Conservation (phyloP, 2,113 vertebrate species). For the Megaceryle maxima region DNA sequence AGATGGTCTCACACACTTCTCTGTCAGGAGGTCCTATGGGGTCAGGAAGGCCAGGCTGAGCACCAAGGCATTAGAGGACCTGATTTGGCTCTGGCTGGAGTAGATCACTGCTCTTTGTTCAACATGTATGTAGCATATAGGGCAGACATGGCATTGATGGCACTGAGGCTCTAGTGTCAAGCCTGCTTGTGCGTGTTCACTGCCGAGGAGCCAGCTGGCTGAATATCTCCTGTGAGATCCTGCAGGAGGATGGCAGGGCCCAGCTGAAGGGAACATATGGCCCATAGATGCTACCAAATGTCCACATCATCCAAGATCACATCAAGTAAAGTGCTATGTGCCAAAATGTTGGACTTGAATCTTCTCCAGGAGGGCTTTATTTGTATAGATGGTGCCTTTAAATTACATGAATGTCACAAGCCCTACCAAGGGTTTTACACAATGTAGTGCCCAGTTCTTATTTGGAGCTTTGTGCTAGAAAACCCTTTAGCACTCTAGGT, state of each 20-base stretch:
- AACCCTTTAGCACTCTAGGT: background rate
- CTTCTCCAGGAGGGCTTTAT: background rate
- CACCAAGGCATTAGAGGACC: background rate
- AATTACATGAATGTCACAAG: background rate
- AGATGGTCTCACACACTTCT: background rate
- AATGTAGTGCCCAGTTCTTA: background rate
- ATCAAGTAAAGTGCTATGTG: background rate
- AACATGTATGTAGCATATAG: background rate
- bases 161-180: background rate
- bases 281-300: slow-evolving; percentile 27
- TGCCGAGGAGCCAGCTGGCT: slow-evolving; percentile 26
- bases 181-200: background rate
- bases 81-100: background rate
- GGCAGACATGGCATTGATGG: background rate
- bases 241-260: background rate
- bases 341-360: background rate
- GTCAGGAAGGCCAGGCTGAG: background rate
- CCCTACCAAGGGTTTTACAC: background rate
- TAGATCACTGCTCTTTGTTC: background rate
- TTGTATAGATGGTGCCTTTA: background rate
- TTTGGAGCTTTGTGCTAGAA: background rate
- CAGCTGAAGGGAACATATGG: slow-evolving; percentile 55
- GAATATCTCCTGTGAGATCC: background rate
- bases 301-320: background rate
- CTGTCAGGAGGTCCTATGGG: background rate